Evolutionary conservation across 2,113 vertebrate genomes (phyloP).

Genomic region (Channa maculata): DNA sequence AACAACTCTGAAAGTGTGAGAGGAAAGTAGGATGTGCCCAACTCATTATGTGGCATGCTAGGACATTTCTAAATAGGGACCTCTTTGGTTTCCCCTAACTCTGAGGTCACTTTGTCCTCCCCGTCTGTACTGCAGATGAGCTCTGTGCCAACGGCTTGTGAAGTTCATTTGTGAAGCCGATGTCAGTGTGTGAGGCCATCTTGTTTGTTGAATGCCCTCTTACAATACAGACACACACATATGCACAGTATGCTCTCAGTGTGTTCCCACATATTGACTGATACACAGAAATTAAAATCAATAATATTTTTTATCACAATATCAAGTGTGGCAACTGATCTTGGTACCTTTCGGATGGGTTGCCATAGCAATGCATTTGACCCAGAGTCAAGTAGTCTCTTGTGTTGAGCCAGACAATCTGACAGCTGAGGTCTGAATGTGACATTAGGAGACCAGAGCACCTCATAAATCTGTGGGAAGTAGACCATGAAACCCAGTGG

Average conservation of each 20-base stretch:
- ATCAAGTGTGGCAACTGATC: slow-evolving; percentile 60
- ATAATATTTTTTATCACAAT: slow-evolving; percentile 62
- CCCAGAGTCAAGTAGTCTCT: slow-evolving; percentile 76
- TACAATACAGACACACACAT: slow-evolving; percentile 45
- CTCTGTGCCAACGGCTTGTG: slow-evolving; percentile 53
- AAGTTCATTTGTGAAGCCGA: slow-evolving; percentile 70
- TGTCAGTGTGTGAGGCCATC: slow-evolving; percentile 66
- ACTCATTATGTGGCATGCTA: slow-evolving; percentile 55
- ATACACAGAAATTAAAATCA: slow-evolving; percentile 52
- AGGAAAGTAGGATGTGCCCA: slow-evolving; percentile 53
- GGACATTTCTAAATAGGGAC: slow-evolving; percentile 48
- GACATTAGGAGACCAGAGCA: slow-evolving; percentile 64
- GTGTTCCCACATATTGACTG: slow-evolving; percentile 29
- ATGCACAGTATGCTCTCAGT: slow-evolving; percentile 26
- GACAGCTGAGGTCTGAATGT: slow-evolving; percentile 69
- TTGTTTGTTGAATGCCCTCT: slow-evolving; percentile 58
- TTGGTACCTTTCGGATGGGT: slow-evolving; percentile 57
- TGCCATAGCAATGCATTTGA: slow-evolving; percentile 73
- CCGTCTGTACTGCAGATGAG: slow-evolving; percentile 57
- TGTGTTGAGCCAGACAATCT: slow-evolving; percentile 61
- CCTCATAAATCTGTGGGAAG: slow-evolving; percentile 65
- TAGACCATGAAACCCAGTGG: slow-evolving; percentile 63
- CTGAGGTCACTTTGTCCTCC: slow-evolving; percentile 73
- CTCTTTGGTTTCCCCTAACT: slow-evolving; percentile 54
- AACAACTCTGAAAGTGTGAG: slow-evolving; percentile 55